Percentiles rank a stretch among this genome's conserved stretches.
phyloP scores from a whole-genome alignment of 1,140 invertebrate species.

The Pseudobourletiella spinata region DNA sequence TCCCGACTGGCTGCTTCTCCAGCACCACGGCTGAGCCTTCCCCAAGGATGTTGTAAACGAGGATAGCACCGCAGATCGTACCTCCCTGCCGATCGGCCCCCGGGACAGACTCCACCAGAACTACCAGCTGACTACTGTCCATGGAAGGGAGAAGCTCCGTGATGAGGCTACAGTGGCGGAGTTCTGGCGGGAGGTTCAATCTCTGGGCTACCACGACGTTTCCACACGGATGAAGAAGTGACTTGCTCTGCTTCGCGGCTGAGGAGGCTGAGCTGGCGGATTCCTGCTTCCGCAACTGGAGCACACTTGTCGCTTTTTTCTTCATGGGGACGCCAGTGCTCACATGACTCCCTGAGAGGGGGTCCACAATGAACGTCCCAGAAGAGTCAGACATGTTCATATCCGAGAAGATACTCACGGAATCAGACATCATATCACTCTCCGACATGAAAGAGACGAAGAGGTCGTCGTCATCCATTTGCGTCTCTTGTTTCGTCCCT shows the following conservation, averaged over 20 bases:
- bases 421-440: slow-evolving; percentile 31
- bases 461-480: slow-evolving; percentile 22
- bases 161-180: slow-evolving; percentile 13
- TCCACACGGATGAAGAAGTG: neutral
- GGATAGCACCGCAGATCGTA: neutral
- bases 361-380: slow-evolving; percentile 23
- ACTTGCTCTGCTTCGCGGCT: too few species aligned
- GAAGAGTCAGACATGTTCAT: slow-evolving; percentile 29
- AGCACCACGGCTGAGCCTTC: slow-evolving; percentile 37
- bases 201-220: slow-evolving; percentile 21
- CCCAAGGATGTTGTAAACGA: neutral
- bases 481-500: slow-evolving; percentile 31
- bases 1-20: slow-evolving; percentile 38
- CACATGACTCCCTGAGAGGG: neutral
- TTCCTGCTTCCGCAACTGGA: too few species aligned
- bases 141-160: slow-evolving; percentile 12
- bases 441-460: slow-evolving; percentile 30
- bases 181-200: slow-evolving; percentile 16
- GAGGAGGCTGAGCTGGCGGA: too few species aligned
- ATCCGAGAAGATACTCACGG: slow-evolving; percentile 31
- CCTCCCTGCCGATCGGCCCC: too few species aligned
- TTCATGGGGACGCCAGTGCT: slow-evolving; percentile 4
- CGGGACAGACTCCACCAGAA: slow-evolving; percentile 9
- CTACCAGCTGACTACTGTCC: slow-evolving; percentile 18
- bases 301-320: slow-evolving; percentile 11